Percentiles rank a stretch among this genome's conserved stretches.
These are phyloP conservation scores for Megaptera novaeangliae DNA, from an alignment of 2,113 vertebrate species.

Conservation along the genomic window DNA sequence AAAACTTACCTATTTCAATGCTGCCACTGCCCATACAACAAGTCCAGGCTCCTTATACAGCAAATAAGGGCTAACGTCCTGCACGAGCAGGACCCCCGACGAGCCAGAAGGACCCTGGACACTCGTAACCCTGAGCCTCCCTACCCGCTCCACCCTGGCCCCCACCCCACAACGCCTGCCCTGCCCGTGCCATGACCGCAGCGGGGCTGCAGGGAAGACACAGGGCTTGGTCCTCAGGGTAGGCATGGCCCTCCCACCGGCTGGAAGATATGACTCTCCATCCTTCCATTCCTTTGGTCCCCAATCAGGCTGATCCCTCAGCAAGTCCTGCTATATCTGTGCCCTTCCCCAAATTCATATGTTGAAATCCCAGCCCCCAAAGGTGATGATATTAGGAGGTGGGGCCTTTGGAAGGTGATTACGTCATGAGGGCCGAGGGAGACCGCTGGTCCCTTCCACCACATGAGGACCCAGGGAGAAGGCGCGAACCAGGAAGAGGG, in stretches of 20 bases:
- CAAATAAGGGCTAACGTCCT: not conserved
- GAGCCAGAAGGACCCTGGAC: not conserved
- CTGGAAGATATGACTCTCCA: not conserved
- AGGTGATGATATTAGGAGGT: not conserved
- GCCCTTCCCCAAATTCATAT: not conserved
- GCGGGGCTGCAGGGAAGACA: not conserved
- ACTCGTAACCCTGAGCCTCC: not conserved
- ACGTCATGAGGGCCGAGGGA: too few species aligned
- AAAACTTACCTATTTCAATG: not conserved
- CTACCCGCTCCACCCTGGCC: rapidly evolving
- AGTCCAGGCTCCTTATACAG: not conserved
- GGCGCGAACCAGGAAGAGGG: not conserved
- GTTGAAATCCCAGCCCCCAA: not conserved
- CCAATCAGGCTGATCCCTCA: not conserved
- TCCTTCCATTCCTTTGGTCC: not conserved
- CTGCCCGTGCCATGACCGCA: rapidly evolving
- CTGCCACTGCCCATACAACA: not conserved
- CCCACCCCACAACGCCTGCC: not conserved
- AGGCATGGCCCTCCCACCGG: rapidly evolving
- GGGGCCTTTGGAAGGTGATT: not conserved
- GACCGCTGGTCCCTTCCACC: not conserved
- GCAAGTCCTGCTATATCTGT: not conserved
- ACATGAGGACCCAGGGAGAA: not conserved
- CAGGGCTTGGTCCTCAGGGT: not conserved
- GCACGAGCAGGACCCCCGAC: rapidly evolving